Conservation (phyloP, 2,888 invertebrate genomes). For the Pasiphila rectangulata region DNA sequence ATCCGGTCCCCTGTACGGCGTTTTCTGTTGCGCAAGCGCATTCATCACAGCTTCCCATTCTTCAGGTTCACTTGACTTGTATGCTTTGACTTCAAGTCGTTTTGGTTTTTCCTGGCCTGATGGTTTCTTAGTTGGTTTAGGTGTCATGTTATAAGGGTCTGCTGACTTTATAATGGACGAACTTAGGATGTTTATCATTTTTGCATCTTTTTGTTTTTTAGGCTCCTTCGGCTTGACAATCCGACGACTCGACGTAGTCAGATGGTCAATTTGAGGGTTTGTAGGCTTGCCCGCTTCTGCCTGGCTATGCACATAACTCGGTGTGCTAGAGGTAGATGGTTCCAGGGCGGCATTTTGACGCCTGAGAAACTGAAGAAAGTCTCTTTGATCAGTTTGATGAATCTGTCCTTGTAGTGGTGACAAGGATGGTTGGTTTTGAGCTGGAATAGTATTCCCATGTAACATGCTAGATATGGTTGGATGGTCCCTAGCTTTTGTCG, state of each 20-base stretch:
- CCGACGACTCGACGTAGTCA: not conserved
- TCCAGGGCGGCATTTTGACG: constrained; percentile 46
- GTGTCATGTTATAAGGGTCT: constrained; percentile 7
- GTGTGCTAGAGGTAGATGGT: not conserved
- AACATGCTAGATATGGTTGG: constrained; percentile 19
- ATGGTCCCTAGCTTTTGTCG: constrained; percentile 14
- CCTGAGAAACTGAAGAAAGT: constrained; percentile 50
- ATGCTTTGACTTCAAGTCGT: constrained; percentile 16
- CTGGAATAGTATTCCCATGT: constrained; percentile 19
- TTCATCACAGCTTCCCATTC: constrained; percentile 68
- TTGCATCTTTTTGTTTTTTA: constrained; percentile 8
- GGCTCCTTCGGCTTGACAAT: constrained; percentile 2
- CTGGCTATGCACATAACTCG: not conserved
- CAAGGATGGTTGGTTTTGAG: constrained; percentile 1
- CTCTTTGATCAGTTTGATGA: constrained; percentile 58
- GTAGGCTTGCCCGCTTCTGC: not conserved
- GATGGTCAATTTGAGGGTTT: not conserved
- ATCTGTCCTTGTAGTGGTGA: constrained; percentile 9
- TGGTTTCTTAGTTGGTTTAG: constrained; percentile 9
- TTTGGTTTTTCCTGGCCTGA: constrained; percentile 13
- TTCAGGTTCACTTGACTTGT: constrained; percentile 23
- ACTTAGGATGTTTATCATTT: constrained; percentile 27
- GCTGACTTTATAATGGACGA: constrained; percentile 24
- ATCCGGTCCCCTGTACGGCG: constrained; percentile 61
- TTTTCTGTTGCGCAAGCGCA: constrained; percentile 61